phyloP scores from a whole-genome alignment of 2,797 vertebrate species.

The Masticophis lateralis region DNA sequence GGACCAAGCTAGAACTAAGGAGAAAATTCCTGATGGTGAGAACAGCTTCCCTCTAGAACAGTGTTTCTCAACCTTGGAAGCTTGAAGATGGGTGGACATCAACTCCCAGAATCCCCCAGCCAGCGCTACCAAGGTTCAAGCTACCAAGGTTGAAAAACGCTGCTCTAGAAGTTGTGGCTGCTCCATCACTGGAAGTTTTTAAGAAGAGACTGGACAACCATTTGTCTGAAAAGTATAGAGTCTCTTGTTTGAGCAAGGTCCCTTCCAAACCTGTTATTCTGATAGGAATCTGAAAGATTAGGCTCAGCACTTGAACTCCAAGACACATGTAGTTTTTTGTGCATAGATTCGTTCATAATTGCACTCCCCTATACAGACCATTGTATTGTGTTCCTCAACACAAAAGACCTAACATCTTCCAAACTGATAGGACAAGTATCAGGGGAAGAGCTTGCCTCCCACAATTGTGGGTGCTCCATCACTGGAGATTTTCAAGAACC shows the following conservation, averaged over 20 bases:
- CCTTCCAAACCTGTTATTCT: not conserved
- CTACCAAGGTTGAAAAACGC: no score
- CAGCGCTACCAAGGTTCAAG: no score
- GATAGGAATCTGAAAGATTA: conserved; percentile 17
- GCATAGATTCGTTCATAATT: not conserved
- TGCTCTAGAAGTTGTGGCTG: no score
- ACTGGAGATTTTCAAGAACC: not conserved
- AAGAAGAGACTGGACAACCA: no score
- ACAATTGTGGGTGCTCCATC: not conserved
- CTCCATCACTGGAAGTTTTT: no score
- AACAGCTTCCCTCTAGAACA: no score
- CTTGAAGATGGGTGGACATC: no score
- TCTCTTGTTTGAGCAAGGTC: no score
- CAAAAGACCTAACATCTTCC: not conserved
- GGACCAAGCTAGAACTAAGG: not conserved
- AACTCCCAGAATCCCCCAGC: no score
- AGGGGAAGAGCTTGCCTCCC: not conserved
- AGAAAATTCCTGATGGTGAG: not conserved
- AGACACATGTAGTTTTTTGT: conserved; percentile 25
- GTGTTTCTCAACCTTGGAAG: no score
- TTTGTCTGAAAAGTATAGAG: no score
- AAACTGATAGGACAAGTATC: not conserved
- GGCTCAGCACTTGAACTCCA: conserved; percentile 33
- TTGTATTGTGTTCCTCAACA: not conserved
- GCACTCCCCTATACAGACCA: not conserved